A percentile compares a stretch with the other conserved stretches of the same genome.
Evolutionary conservation across 1,140 invertebrate genomes (phyloP).

Genomic region (Maniola jurtina): DNA sequence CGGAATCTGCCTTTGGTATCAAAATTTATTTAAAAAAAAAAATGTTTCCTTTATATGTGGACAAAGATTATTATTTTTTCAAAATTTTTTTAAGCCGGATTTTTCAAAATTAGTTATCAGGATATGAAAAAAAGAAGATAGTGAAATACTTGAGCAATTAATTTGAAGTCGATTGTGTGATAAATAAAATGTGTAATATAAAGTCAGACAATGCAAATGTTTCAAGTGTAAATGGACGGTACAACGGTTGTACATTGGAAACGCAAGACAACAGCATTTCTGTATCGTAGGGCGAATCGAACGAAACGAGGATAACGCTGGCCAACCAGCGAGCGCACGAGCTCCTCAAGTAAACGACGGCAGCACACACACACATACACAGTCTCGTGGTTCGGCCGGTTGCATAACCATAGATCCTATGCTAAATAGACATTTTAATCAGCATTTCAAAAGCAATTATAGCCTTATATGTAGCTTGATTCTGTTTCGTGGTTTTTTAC

Average conservation of each 20-base stretch:
- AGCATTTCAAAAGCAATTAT: not conserved
- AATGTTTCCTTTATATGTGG: no score
- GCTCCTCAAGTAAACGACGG: slow-evolving; percentile 86
- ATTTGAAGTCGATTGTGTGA: slow-evolving; percentile 1
- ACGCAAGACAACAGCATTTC: slow-evolving; percentile 57
- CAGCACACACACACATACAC: slow-evolving; percentile 55
- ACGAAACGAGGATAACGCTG: slow-evolving; percentile 89
- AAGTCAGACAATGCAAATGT: slow-evolving; percentile 1
- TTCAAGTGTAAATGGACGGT: slow-evolving; percentile 24
- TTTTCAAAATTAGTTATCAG: not conserved
- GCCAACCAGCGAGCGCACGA: slow-evolving; percentile 91
- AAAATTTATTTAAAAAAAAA: no score
- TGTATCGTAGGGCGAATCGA: slow-evolving; percentile 83
- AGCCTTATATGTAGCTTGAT: not conserved
- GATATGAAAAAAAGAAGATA: no score
- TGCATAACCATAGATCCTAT: slow-evolving; percentile 25
- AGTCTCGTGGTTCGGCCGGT: slow-evolving; percentile 64
- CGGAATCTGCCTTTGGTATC: no score
- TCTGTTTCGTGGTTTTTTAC: no score
- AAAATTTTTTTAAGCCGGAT: no score
- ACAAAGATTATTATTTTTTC: no score
- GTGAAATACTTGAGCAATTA: not conserved
- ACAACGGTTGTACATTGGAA: slow-evolving; percentile 28
- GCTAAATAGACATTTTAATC: slow-evolving; percentile 15
- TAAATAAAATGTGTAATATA: not conserved